Conservation (phyloP, 2,113 vertebrate species). For the Lepisosteus oculatus region DNA sequence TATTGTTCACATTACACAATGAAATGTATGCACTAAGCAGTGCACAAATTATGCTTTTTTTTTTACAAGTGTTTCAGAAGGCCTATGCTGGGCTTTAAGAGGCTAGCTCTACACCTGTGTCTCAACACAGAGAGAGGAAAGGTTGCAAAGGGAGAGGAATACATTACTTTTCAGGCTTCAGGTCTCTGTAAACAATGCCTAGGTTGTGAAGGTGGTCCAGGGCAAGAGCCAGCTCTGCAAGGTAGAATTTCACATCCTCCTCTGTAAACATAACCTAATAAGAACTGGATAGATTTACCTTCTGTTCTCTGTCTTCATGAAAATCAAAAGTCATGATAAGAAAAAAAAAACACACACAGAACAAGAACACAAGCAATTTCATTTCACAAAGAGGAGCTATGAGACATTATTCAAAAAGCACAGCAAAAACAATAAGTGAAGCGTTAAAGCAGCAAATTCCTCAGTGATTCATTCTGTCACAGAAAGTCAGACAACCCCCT, state of each 20-base stretch:
- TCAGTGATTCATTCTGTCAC: too few species aligned
- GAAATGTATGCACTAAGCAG: too few species aligned
- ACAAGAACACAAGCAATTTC: neutral
- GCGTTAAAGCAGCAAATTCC: too few species aligned
- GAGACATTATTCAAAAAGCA: neutral
- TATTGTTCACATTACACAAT: too few species aligned
- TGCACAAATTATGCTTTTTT: too few species aligned
- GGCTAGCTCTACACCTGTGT: too few species aligned
- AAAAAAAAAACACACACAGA: conserved; percentile 7
- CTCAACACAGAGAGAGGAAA: neutral
- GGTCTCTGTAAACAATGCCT: conserved; percentile 98
- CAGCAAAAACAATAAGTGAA: neutral
- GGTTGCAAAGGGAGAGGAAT: conserved; percentile 30
- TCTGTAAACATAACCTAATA: conserved; percentile 99
- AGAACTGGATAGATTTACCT: conserved; percentile 94
- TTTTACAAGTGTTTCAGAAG: too few species aligned
- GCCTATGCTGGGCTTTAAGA: too few species aligned
- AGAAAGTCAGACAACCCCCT: too few species aligned
- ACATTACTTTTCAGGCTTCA: conserved; percentile 98
- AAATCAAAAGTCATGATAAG: conserved; percentile 43
- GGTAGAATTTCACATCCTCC: conserved; percentile 99
- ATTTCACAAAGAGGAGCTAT: too few species aligned
- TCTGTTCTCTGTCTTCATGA: conserved; percentile 66
- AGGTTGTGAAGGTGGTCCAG: conserved; percentile 96
- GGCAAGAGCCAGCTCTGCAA: conserved; percentile 97